Conservation (phyloP, 2,888 invertebrate genomes). For the Nemapogon koenigi region DNA sequence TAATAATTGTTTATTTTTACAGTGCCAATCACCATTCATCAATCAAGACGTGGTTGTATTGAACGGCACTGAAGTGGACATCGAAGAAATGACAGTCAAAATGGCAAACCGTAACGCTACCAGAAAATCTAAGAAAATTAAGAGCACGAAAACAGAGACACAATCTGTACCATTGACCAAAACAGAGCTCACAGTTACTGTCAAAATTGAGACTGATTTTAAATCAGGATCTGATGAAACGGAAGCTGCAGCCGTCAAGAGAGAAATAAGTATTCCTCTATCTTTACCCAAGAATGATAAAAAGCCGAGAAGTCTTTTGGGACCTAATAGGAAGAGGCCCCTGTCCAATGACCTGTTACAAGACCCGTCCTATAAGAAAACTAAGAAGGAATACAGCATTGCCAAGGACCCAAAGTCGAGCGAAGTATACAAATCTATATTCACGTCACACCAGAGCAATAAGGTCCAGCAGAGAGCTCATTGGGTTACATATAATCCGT, state of each 20-base stretch:
- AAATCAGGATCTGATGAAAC: too few species aligned
- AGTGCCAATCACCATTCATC: conserved; percentile 81
- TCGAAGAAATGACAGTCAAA: conserved; percentile 67
- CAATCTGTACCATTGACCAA: conserved; percentile 32
- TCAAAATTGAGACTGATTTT: too few species aligned
- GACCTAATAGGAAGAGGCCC: conserved; percentile 46
- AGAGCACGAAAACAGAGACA: conserved; percentile 32
- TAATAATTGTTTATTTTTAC: too few species aligned
- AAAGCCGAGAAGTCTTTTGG: conserved; percentile 46
- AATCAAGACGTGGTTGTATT: conserved; percentile 85
- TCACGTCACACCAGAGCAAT: conserved; percentile 89
- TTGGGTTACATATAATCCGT: conserved; percentile 98
- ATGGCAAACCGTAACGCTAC: conserved; percentile 73
- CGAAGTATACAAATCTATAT: conserved; percentile 93
- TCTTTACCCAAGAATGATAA: conserved; percentile 51
- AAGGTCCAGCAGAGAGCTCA: conserved; percentile 88
- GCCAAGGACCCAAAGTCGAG: conserved; percentile 90
- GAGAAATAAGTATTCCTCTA: conserved; percentile 52
- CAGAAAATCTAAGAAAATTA: conserved; percentile 73
- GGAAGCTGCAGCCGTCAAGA: conserved; percentile 28
- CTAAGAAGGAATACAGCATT: conserved; percentile 82
- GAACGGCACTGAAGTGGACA: conserved; percentile 84
- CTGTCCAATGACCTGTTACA: conserved; percentile 41
- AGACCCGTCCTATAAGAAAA: conserved; percentile 78
- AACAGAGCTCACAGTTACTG: too few species aligned